Conservation (phyloP, 1,140 invertebrate species). For the Schlechtendalia chinensis region DNA sequence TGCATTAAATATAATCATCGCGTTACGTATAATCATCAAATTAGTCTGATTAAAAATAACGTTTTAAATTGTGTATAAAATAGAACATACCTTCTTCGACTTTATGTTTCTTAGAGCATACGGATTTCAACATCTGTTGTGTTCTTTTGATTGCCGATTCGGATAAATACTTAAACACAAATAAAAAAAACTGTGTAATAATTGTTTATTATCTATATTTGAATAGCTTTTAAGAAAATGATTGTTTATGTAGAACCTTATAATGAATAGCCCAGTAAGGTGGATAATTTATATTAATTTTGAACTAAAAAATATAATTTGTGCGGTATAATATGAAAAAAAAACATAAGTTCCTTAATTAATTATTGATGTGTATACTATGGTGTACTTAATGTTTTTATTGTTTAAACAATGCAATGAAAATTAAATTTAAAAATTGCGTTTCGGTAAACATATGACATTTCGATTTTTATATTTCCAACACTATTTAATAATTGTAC, state of each 20-base stretch:
- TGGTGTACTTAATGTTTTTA: too few relatives aligned
- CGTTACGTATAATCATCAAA: background rate
- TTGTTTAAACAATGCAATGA: too few relatives aligned
- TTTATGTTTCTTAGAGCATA: conserved; percentile 11
- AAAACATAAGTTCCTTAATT: too few relatives aligned
- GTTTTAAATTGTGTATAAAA: background rate
- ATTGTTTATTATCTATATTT: background rate
- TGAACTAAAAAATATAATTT: too few relatives aligned
- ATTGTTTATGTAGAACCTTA: too few relatives aligned
- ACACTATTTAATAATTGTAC: too few relatives aligned
- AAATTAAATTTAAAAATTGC: too few relatives aligned
- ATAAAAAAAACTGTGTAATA: background rate
- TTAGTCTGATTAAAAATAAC: background rate
- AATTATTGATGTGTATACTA: too few relatives aligned
- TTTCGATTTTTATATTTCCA: too few relatives aligned
- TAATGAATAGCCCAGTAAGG: background rate
- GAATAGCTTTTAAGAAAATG: too few relatives aligned
- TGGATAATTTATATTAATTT: background rate
- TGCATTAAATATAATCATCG: background rate
- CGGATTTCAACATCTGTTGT: conserved; percentile 31
- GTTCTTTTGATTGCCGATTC: conserved; percentile 22
- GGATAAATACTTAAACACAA: background rate
- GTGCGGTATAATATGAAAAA: too few relatives aligned
- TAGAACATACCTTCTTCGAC: background rate
- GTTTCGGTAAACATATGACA: too few relatives aligned